phyloP scores from a whole-genome alignment of 1,140 invertebrate species.

The Capitella teleta region DNA sequence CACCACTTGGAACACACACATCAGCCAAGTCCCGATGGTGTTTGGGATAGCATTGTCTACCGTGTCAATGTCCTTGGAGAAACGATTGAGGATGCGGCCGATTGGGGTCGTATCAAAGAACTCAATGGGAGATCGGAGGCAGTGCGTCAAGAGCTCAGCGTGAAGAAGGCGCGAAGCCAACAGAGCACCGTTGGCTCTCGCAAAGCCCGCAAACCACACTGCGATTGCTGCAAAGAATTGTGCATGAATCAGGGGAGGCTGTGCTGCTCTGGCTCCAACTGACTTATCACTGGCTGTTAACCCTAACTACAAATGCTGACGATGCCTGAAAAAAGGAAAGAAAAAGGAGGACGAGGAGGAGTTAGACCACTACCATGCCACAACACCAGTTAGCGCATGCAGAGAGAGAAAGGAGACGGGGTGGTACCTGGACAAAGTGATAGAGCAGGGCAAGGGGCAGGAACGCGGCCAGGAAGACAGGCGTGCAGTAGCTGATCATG shows the following conservation, averaged over 20 bases:
- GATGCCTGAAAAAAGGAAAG: too few species aligned
- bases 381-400: too few species aligned
- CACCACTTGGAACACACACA: constrained; percentile 1
- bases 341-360: too few species aligned
- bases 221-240: too few species aligned
- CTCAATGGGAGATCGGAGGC: constrained; percentile 54
- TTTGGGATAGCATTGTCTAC: constrained; percentile 42
- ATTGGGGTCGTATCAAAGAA: constrained; percentile 55
- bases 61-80: constrained; percentile 46
- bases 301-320: too few species aligned
- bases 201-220: too few species aligned
- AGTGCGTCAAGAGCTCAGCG: constrained; percentile 25
- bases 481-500: constrained; percentile 5
- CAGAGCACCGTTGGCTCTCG: too few species aligned
- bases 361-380: too few species aligned
- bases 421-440: constrained; percentile 9
- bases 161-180: constrained; percentile 10
- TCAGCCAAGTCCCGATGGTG: not conserved
- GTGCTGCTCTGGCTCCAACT: too few species aligned
- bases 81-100: constrained; percentile 55
- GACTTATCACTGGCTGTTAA: too few species aligned
- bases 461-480: constrained; percentile 8
- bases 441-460: constrained; percentile 7
- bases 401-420: too few species aligned
- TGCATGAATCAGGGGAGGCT: too few species aligned